Evolutionary conservation across 2,113 vertebrate species (phyloP).

Genomic region (Mormyrus iriodes): DNA sequence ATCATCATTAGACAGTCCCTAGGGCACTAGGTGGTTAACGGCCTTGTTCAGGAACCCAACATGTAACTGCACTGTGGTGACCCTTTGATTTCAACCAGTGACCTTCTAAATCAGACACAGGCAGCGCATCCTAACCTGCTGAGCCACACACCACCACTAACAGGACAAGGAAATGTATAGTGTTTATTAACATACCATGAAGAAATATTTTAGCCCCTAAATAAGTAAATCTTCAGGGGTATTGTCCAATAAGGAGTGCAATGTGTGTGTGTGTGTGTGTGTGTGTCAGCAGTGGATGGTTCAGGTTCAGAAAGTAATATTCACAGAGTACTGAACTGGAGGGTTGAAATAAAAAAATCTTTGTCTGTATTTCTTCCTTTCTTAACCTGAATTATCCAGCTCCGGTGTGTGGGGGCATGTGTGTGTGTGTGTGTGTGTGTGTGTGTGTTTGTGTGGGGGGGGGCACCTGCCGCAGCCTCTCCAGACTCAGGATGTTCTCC

Average conservation of each 20-base stretch:
- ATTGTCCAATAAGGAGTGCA: neutral
- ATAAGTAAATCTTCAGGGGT: neutral
- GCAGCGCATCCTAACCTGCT: neutral
- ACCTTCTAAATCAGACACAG: neutral
- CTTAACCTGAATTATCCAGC: no score
- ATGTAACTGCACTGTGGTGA: neutral
- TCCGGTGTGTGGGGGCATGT: neutral
- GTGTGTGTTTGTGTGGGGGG: neutral
- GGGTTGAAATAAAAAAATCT: no score
- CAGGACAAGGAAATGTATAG: neutral
- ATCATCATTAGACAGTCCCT: neutral
- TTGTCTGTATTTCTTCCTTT: no score
- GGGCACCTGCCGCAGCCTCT: slow-evolving; percentile 80
- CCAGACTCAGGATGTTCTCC: slow-evolving; percentile 89
- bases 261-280: neutral
- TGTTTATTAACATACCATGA: neutral
- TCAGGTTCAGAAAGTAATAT: no score
- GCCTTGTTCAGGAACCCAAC: neutral
- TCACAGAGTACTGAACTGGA: no score
- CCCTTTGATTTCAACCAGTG: neutral
- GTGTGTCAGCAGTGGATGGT: no score
- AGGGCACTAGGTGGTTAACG: neutral
- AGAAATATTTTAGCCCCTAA: no score
- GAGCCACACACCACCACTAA: neutral
- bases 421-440: neutral